These are phyloP conservation scores for Geococcyx californianus DNA, from an alignment of 2,113 vertebrate genomes.

Conservation along the genomic window DNA sequence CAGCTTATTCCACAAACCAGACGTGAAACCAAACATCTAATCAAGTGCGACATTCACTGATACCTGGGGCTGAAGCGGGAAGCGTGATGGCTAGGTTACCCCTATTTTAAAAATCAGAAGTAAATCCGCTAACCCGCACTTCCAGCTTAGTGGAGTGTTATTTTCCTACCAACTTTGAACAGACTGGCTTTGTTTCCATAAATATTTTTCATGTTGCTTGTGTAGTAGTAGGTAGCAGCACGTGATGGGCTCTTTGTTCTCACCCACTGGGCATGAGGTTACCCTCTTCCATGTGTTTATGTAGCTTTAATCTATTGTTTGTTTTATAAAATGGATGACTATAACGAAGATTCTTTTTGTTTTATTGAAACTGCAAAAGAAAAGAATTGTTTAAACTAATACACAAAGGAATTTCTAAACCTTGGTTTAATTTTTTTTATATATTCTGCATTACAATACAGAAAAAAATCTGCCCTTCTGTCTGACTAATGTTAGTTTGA, in stretches of 20 bases:
- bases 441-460: conserved; percentile 60
- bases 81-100: rapidly evolving
- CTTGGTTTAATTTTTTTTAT: conserved; percentile 59
- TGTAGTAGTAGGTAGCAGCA: background rate
- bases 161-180: background rate
- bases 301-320: background rate
- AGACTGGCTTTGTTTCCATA: background rate
- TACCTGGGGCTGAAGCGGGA: background rate
- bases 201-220: background rate
- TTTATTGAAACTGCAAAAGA: background rate
- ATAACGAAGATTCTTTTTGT: conserved; percentile 7
- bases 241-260: background rate
- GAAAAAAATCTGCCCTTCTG: conserved; percentile 72
- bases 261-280: background rate
- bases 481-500: conserved; percentile 82
- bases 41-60: rapidly evolving
- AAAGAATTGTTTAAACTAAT: conserved; percentile 48
- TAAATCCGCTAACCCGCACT: background rate
- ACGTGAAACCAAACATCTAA: background rate
- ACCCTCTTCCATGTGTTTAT: background rate
- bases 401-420: conserved; percentile 43
- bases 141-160: background rate
- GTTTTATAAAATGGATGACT: conserved; percentile 27
- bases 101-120: background rate
- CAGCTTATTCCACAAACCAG: background rate